phyloP scores from a whole-genome alignment of 2,113 vertebrate species.

The Thamnaconus septentrionalis region DNA sequence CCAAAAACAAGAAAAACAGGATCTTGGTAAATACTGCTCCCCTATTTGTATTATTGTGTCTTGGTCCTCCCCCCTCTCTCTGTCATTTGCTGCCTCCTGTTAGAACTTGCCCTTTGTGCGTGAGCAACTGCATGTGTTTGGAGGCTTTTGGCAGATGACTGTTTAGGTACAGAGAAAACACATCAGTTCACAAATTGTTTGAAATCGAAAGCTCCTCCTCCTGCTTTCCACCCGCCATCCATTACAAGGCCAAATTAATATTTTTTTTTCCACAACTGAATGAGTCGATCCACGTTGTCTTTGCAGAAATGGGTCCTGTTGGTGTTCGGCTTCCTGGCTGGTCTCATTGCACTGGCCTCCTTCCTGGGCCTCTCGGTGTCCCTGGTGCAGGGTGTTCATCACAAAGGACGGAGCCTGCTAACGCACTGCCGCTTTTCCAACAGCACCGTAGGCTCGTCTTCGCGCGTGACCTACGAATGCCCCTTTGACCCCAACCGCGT shows the following conservation, averaged over 20 bases:
- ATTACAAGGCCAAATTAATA: neutral
- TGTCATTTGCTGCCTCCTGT: slow-evolving; percentile 28
- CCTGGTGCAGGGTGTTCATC: slow-evolving; percentile 75
- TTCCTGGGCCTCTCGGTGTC: slow-evolving; percentile 74
- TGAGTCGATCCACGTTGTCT: neutral
- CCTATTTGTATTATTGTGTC: too few relatives aligned
- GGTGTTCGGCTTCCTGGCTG: slow-evolving; percentile 76
- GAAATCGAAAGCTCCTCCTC: neutral
- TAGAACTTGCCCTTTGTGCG: slow-evolving; percentile 34
- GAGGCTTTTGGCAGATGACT: neutral
- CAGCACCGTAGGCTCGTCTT: slow-evolving; percentile 17
- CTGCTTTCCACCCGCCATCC: neutral
- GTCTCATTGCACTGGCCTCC: slow-evolving; percentile 77
- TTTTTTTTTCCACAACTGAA: too few relatives aligned
- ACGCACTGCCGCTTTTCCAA: slow-evolving; percentile 64
- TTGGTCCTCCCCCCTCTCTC: neutral
- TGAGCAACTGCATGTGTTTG: neutral
- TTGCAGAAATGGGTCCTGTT: slow-evolving; percentile 82
- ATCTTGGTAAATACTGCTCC: slow-evolving; percentile 73
- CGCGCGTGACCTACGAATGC: slow-evolving; percentile 77
- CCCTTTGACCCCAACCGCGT: slow-evolving; percentile 89
- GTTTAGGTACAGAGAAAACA: neutral
- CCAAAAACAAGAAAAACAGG: slow-evolving; percentile 77
- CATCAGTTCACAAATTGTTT: neutral
- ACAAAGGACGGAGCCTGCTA: slow-evolving; percentile 74